Percentiles rank a stretch among this genome's conserved stretches.
These are phyloP conservation scores for Lordiphosa andalusiaca DNA, from an alignment of 2,888 invertebrate species.

Conservation along the genomic window DNA sequence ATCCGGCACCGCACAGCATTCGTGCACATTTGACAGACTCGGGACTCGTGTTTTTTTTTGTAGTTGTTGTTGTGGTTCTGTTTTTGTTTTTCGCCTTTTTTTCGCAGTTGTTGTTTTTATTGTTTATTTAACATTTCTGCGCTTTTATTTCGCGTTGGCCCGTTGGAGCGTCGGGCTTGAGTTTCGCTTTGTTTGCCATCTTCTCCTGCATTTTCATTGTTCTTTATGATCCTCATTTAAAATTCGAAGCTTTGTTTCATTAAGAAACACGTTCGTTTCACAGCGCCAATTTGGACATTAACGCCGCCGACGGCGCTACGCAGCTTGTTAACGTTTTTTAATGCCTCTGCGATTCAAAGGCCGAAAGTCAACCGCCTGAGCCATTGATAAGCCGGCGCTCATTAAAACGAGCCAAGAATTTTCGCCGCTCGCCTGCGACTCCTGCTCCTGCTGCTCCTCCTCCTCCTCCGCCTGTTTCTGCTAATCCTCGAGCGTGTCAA, in stretches of 20 bases:
- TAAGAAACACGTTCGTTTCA: conserved; percentile 65
- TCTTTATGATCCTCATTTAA: conserved; percentile 78
- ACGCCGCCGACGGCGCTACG: conserved; percentile 72
- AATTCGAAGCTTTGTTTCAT: conserved; percentile 76
- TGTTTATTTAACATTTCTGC: conserved; percentile 68
- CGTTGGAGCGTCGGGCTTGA: conserved; percentile 39
- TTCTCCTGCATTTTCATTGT: conserved; percentile 67
- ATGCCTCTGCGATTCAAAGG: conserved; percentile 16
- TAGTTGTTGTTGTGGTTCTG: neutral
- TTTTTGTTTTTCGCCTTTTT: conserved; percentile 33
- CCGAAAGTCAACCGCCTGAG: neutral
- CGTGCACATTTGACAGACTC: conserved; percentile 55
- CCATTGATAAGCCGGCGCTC: conserved; percentile 39
- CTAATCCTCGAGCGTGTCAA: conserved; percentile 18
- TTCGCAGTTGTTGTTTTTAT: conserved; percentile 50
- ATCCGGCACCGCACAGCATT: conserved; percentile 27
- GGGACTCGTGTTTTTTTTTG: neutral
- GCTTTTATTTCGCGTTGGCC: conserved; percentile 50
- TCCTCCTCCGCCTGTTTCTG: conserved; percentile 4
- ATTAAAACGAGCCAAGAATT: conserved; percentile 25
- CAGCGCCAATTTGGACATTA: conserved; percentile 70
- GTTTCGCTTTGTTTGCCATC: conserved; percentile 47
- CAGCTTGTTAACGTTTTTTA: conserved; percentile 71
- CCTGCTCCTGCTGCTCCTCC: neutral
- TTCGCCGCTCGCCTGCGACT: neutral